These are phyloP conservation scores for Bubo bubo DNA, from an alignment of 2,113 vertebrate genomes.

Conservation along the genomic window DNA sequence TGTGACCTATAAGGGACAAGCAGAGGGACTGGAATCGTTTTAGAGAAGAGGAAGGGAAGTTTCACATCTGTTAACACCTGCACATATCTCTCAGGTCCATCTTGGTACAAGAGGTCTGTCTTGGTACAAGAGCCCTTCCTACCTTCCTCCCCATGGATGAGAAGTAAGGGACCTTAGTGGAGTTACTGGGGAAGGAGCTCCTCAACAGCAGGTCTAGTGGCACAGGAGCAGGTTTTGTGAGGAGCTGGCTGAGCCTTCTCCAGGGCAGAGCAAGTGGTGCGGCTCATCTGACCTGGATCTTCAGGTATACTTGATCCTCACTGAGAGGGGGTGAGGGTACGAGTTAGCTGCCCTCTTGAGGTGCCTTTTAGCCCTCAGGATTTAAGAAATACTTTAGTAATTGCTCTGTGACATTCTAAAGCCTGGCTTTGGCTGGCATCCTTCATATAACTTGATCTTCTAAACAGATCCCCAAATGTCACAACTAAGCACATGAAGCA, in stretches of 20 bases:
- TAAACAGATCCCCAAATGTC: slow-evolving; percentile 12
- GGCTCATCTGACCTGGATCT: not conserved
- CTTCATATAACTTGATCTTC: not conserved
- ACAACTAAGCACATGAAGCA: not conserved
- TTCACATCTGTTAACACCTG: not conserved
- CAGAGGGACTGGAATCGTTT: not conserved
- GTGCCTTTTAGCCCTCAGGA: not conserved
- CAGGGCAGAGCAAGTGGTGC: not conserved
- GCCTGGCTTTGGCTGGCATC: slow-evolving; percentile 38
- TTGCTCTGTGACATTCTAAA: slow-evolving; percentile 9
- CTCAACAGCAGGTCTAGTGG: not conserved
- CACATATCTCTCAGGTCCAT: not conserved
- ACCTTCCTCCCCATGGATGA: not conserved
- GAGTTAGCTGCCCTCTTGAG: not conserved
- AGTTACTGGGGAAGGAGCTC: not conserved
- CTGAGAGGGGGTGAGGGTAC: not conserved
- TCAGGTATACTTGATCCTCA: not conserved
- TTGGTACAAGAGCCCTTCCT: not conserved
- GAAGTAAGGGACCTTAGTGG: not conserved
- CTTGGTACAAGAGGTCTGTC: not conserved
- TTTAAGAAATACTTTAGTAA: slow-evolving; percentile 26
- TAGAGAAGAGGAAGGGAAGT: not conserved
- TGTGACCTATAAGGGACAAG: fast-evolving
- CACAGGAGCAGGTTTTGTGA: not conserved
- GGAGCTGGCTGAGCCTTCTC: not conserved